A percentile compares a stretch with the other conserved stretches of the same genome.
phyloP scores from a whole-genome alignment of 1,140 invertebrate species.

The Bombus sibiricus region DNA sequence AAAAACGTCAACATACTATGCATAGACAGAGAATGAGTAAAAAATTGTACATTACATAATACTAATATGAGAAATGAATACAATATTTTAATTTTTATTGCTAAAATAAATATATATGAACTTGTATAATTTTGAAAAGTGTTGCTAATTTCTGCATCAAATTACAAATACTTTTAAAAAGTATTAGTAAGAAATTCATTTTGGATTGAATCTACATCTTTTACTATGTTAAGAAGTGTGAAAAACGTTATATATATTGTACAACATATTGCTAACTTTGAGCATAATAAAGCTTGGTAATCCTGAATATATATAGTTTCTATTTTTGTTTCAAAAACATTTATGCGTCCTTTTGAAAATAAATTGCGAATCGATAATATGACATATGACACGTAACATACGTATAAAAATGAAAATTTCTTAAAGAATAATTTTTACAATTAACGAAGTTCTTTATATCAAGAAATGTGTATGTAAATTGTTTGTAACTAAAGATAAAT shows the following conservation, averaged over 20 bases:
- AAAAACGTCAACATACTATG: not conserved
- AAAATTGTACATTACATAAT: constrained; percentile 1
- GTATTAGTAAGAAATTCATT: constrained; percentile 2
- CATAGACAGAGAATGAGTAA: not conserved
- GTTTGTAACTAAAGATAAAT: not conserved
- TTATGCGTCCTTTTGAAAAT: not conserved
- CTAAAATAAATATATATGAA: not conserved
- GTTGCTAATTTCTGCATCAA: not conserved
- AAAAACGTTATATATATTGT: constrained; percentile 9
- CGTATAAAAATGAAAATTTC: not conserved
- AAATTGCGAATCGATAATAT: constrained; percentile 14
- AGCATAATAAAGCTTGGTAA: not conserved
- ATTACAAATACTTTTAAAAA: not conserved
- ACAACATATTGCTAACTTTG: not conserved
- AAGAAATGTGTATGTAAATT: constrained; percentile 19
- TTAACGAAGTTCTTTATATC: not conserved
- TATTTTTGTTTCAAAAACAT: not conserved
- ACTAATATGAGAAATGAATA: not conserved
- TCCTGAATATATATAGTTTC: not conserved
- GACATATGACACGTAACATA: not conserved
- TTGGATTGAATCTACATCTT: not conserved
- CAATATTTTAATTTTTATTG: not conserved
- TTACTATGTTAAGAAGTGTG: not conserved
- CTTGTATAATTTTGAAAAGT: not conserved
- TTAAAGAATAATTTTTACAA: not conserved